phyloP scores from a whole-genome alignment of 2,888 invertebrate genomes.

The Polyommatus iphigenia region DNA sequence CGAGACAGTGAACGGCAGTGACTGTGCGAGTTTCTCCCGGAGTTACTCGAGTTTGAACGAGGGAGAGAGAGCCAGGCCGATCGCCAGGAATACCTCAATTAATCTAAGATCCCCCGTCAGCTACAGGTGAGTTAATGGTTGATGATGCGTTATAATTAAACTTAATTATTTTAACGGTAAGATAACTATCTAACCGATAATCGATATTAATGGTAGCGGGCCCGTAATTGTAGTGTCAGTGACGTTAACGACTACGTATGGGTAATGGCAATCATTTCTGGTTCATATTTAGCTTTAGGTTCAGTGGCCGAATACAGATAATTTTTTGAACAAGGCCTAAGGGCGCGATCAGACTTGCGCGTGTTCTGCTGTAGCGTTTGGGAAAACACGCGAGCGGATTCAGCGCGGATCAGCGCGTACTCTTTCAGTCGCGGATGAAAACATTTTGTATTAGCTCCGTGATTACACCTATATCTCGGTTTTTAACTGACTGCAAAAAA shows the following conservation, averaged over 20 bases:
- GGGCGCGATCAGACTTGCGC: too few species aligned
- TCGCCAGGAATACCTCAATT: conserved; percentile 56
- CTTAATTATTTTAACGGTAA: too few species aligned
- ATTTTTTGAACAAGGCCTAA: neutral
- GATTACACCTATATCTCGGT: too few species aligned
- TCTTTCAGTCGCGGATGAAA: too few species aligned
- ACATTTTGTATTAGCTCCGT: too few species aligned
- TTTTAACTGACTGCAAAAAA: too few species aligned
- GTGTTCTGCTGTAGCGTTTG: too few species aligned
- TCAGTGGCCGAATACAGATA: neutral
- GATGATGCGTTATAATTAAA: neutral
- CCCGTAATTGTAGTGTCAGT: neutral
- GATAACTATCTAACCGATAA: neutral
- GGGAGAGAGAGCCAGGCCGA: conserved; percentile 58
- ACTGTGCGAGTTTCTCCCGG: conserved; percentile 55
- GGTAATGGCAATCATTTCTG: neutral
- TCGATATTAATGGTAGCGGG: neutral
- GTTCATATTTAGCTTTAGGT: neutral
- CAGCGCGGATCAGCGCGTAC: too few species aligned
- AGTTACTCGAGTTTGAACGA: conserved; percentile 74
- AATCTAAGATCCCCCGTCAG: conserved; percentile 76
- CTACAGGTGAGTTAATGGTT: conserved; percentile 67
- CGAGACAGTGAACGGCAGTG: conserved; percentile 60
- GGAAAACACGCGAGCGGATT: too few species aligned
- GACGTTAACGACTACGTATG: neutral